Evolutionary conservation across 1,140 invertebrate genomes (phyloP).

Genomic region (Zophobas morio): DNA sequence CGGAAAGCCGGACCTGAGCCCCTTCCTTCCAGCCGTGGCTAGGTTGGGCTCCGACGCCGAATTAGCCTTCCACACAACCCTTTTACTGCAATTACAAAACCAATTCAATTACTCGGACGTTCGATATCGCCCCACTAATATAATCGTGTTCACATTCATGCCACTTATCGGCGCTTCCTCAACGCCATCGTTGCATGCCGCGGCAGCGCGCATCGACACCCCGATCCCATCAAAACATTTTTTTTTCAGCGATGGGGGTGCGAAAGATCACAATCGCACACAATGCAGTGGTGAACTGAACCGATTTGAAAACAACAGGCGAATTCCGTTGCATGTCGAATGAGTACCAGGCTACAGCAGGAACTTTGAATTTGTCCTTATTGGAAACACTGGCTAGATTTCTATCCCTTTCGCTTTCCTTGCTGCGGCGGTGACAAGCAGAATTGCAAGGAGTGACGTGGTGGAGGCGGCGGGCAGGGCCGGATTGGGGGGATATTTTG

Average conservation of each 20-base stretch:
- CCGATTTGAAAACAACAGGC: not conserved
- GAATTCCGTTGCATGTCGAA: slow-evolving; percentile 32
- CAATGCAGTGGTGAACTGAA: not conserved
- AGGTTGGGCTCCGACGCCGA: slow-evolving; percentile 28
- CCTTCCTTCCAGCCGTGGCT: slow-evolving; percentile 29
- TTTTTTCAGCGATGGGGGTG: not conserved
- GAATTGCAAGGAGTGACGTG: not conserved
- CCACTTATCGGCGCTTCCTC: slow-evolving; percentile 15
- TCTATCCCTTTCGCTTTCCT: slow-evolving; percentile 30
- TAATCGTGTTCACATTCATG: slow-evolving; percentile 1
- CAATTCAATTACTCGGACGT: not conserved
- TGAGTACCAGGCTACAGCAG: slow-evolving; percentile 32
- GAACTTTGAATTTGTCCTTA: not conserved
- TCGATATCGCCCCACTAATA: slow-evolving; percentile 4
- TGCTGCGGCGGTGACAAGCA: slow-evolving; percentile 12
- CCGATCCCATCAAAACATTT: not conserved
- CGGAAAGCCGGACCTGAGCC: slow-evolving; percentile 63
- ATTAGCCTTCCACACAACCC: not conserved
- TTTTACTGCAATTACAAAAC: not conserved
- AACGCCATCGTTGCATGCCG: slow-evolving; percentile 4
- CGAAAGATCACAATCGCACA: not conserved
- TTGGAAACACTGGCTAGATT: not conserved
- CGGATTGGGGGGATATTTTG: no score
- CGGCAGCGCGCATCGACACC: not conserved
- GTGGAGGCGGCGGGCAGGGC: not conserved